phyloP scores from a whole-genome alignment of 2,113 vertebrate genomes.

The Thamnaconus septentrionalis region DNA sequence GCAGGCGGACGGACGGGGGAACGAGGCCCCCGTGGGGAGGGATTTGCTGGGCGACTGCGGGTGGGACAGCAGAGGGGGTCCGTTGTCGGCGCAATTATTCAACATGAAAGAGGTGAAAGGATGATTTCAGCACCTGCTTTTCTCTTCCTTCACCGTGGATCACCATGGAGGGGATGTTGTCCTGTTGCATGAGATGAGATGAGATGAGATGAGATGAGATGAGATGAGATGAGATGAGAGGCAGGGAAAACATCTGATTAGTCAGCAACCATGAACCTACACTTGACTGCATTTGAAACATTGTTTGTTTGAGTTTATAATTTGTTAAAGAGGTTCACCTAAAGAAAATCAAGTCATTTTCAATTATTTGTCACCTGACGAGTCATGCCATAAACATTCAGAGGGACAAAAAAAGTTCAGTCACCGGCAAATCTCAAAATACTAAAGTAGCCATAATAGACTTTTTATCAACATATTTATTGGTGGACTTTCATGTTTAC shows the following conservation, averaged over 20 bases:
- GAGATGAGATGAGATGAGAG: background rate
- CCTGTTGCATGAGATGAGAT: conserved; percentile 30
- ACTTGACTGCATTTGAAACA: too few relatives aligned
- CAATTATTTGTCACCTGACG: too few relatives aligned
- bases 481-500: too few relatives aligned
- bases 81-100: conserved; percentile 91
- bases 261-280: too few relatives aligned
- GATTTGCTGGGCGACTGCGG: conserved; percentile 79
- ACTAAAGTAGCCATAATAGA: too few relatives aligned
- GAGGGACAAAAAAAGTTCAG: background rate
- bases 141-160: conserved; percentile 87
- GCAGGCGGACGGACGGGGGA: conserved; percentile 75
- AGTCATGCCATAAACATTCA: background rate
- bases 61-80: conserved; percentile 65
- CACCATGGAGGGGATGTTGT: conserved; percentile 50
- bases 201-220: conserved; percentile 30
- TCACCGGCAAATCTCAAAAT: background rate
- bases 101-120: conserved; percentile 83
- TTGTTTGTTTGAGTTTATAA: too few relatives aligned
- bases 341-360: too few relatives aligned
- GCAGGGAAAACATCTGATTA: too few relatives aligned
- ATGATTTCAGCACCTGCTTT: conserved; percentile 92
- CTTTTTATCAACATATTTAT: too few relatives aligned
- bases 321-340: too few relatives aligned
- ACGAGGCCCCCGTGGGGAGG: conserved; percentile 78